Percentiles rank a stretch among this genome's conserved stretches.
These are phyloP conservation scores for Seira musarum DNA, from an alignment of 2,888 invertebrate species.

Conservation along the genomic window DNA sequence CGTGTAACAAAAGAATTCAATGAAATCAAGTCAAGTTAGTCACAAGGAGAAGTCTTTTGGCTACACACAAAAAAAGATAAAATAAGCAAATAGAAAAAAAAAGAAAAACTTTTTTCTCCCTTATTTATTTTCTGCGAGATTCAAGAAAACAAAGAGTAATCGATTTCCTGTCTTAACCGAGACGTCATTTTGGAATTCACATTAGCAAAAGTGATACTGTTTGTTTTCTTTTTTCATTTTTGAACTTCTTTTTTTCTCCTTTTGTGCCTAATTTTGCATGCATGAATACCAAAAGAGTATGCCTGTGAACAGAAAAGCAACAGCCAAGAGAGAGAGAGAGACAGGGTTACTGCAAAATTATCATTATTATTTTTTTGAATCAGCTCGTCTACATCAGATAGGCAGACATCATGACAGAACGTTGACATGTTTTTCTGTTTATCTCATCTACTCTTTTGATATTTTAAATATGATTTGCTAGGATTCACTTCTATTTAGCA, in stretches of 20 bases:
- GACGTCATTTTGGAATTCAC: slow-evolving; percentile 47
- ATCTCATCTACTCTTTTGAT: slow-evolving; percentile 50
- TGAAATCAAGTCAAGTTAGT: slow-evolving; percentile 25
- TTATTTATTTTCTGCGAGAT: slow-evolving; percentile 17
- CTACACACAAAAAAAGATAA: neutral
- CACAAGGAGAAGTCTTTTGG: slow-evolving; percentile 12
- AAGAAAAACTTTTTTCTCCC: slow-evolving; percentile 21
- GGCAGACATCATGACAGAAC: slow-evolving; percentile 21
- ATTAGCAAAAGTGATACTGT: slow-evolving; percentile 52
- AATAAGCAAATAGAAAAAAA: neutral
- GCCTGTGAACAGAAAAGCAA: neutral
- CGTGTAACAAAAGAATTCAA: slow-evolving; percentile 36
- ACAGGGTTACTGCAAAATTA: neutral
- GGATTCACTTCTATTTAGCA: slow-evolving; percentile 47
- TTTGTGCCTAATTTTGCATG: slow-evolving; percentile 46
- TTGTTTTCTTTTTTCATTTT: slow-evolving; percentile 27
- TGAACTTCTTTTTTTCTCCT: neutral
- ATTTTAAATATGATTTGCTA: slow-evolving; percentile 57
- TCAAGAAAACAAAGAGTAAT: slow-evolving; percentile 31
- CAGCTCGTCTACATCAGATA: slow-evolving; percentile 20
- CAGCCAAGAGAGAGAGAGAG: too few species aligned
- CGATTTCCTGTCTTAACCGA: slow-evolving; percentile 50
- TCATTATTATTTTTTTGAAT: slow-evolving; percentile 30
- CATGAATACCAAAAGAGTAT: slow-evolving; percentile 29
- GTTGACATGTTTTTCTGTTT: slow-evolving; percentile 45